Conservation (phyloP, 2,888 invertebrate species). For the Drosophila bunnanda region DNA sequence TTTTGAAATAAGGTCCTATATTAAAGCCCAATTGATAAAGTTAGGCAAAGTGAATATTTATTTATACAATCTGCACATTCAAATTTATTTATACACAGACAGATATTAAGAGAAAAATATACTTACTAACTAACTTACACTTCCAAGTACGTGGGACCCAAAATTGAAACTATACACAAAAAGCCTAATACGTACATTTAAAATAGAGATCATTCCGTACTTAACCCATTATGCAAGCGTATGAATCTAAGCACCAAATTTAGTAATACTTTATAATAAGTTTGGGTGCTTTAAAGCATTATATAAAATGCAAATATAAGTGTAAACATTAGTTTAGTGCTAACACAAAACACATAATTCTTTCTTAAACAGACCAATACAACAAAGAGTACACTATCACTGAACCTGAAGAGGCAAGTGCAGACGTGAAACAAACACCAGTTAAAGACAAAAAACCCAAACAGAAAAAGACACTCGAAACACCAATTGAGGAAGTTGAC, state of each 20-base stretch:
- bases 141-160: constrained; percentile 46
- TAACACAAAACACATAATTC: constrained; percentile 65
- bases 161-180: constrained; percentile 25
- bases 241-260: constrained; percentile 52
- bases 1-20: constrained; percentile 1
- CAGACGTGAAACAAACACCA: constrained; percentile 82
- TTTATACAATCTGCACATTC: constrained; percentile 1
- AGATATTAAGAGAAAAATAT: constrained; percentile 39
- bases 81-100: constrained; percentile 26
- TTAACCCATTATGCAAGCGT: constrained; percentile 61
- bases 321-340: constrained; percentile 73
- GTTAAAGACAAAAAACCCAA: constrained; percentile 75
- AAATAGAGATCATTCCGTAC: constrained; percentile 30
- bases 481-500: constrained; percentile 79
- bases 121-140: constrained; percentile 58
- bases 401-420: constrained; percentile 84
- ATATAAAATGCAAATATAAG: constrained; percentile 74
- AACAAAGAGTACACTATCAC: constrained; percentile 84
- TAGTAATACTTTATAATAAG: constrained; percentile 48
- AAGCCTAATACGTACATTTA: constrained; percentile 40
- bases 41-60: neutral
- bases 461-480: constrained; percentile 75
- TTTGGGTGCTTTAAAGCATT: constrained; percentile 71
- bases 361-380: constrained; percentile 78
- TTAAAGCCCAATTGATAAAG: neutral